phyloP scores from a whole-genome alignment of 2,113 vertebrate genomes.

The Cochlearius cochlearius region DNA sequence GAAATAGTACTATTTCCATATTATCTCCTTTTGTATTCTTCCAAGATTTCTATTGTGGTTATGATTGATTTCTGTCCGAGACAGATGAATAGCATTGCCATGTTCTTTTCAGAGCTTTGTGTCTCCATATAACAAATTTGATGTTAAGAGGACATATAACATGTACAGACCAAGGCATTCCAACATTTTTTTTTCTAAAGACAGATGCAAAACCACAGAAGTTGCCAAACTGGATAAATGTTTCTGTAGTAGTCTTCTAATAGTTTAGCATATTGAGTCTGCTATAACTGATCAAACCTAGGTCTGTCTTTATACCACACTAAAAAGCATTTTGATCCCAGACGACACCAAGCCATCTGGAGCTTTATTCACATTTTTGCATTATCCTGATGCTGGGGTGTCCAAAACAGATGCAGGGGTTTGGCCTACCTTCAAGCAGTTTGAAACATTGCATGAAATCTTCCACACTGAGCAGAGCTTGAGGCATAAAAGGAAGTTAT shows the following conservation, averaged over 20 bases:
- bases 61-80: background rate
- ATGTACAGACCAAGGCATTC: background rate
- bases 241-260: background rate
- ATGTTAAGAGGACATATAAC: background rate
- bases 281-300: background rate
- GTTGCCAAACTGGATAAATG: background rate
- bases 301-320: background rate
- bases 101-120: background rate
- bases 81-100: background rate
- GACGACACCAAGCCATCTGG: background rate
- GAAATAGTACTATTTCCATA: background rate
- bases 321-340: background rate
- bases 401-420: background rate
- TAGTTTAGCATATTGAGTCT: background rate
- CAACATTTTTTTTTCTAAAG: background rate
- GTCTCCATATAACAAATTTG: background rate
- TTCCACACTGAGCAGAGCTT: background rate
- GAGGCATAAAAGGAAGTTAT: background rate
- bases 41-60: background rate
- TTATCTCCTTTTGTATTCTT: background rate
- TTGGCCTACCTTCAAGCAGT: background rate
- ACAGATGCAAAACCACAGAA: background rate
- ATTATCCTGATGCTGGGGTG: background rate
- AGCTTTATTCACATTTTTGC: background rate
- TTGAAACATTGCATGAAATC: background rate